Evolutionary conservation across 2,113 vertebrate species (phyloP), one percentile per base, ranked within the genome.

Genomic region (Gymnorhina tibicen): DNA sequence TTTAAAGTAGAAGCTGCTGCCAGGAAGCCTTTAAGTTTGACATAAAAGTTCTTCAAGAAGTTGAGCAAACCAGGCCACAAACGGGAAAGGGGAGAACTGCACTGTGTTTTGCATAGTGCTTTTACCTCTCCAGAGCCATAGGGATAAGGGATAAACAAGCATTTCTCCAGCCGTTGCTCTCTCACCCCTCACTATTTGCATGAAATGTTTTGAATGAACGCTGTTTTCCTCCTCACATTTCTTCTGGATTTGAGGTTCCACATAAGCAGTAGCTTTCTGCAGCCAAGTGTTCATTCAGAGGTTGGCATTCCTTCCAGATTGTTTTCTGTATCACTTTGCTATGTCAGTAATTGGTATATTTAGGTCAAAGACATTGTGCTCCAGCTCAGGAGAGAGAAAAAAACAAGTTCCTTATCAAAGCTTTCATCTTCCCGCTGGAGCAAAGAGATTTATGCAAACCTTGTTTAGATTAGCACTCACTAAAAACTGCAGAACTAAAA

Each of bases 331-430:
- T 69, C 75, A 33, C 82, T 85, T 91, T 73, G 85, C 76, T 89
- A 46, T 62, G 50, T 81, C 94, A 86, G 62, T 95, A 97, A 95
- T 88, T 96, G 89, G 95, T 87, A 93, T 75, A 95, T 94, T 95
- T 86, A 96, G 93, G 93, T 97, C 96, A 93, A 95, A 93, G 90
- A 81, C 73, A 93, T 53, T 79, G 73, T 3, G 33, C 77, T 93
- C 41, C 44, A 35, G 62, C 70, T 96, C 10, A 6, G 13, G 87
- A 93, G 73, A 94, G 75, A 92, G 81, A 75, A 46, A 79, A 93
- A 92, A 91, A 5, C 70, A 77, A 95, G 55, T 58, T 93, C 42
- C 64, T 90, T 69, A 95, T 90, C 92, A 69, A 88, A 80, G 52
- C 88, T 92, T 94, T 94, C 52, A 93, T 95, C 85, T 96, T 89